These are phyloP conservation scores for Ptychodera flava DNA, from an alignment of 35 echinoderm and acorn worm species.

Conservation along the genomic window DNA sequence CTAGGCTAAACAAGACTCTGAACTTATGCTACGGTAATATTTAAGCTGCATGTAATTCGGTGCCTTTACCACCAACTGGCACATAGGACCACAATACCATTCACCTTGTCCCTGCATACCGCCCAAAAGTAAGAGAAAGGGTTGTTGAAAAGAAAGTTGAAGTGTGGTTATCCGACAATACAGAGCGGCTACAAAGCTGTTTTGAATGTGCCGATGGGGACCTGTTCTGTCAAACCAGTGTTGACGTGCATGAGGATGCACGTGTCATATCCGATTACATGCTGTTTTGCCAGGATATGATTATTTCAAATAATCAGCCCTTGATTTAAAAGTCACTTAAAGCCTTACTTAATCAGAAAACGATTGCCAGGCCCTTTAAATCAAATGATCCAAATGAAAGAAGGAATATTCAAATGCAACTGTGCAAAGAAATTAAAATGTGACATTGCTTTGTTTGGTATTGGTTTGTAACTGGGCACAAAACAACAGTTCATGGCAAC, in stretches of 20 bases:
- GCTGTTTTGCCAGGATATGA: neutral
- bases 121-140: constrained; percentile 6
- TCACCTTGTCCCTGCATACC: constrained; percentile 19
- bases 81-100: constrained; percentile 41
- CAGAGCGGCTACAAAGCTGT: constrained; percentile 11
- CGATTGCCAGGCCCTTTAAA: neutral
- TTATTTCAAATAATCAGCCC: neutral
- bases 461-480: too few relatives aligned
- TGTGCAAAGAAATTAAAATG: neutral
- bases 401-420: neutral
- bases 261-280: neutral
- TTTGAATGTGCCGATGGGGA: constrained; percentile 45
- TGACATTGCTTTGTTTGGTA: too few relatives aligned
- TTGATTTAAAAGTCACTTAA: neutral
- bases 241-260: constrained; percentile 13
- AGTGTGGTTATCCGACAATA: constrained; percentile 18
- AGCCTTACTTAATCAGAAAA: constrained; percentile 1
- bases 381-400: neutral
- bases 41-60: constrained; percentile 22
- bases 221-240: too few relatives aligned
- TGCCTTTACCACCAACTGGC: constrained; percentile 20
- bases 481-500: too few relatives aligned
- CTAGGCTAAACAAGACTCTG: constrained; percentile 12
- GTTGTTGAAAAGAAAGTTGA: neutral
- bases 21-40: constrained; percentile 34